A percentile compares a stretch with the other conserved stretches of the same genome.
These are phyloP conservation scores for Iphiclides podalirius DNA, from an alignment of 2,888 invertebrate genomes.

Conservation along the genomic window DNA sequence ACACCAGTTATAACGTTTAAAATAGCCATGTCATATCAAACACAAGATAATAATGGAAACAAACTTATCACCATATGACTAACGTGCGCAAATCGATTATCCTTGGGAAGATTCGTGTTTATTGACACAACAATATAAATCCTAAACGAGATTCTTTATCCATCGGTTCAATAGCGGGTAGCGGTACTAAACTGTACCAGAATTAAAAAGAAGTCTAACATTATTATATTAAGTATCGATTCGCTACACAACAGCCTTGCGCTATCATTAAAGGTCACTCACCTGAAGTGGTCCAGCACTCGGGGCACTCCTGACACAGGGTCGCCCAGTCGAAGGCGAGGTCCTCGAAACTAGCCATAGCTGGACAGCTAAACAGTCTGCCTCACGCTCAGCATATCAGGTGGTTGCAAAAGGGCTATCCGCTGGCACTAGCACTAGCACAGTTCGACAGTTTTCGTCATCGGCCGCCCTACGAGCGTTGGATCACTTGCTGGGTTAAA, in stretches of 20 bases:
- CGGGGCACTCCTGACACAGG: conserved; percentile 81
- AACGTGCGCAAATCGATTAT: background rate
- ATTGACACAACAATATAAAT: no score
- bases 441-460: conserved; percentile 32
- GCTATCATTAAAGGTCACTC: conserved; percentile 44
- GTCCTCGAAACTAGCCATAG: conserved; percentile 83
- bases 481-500: conserved; percentile 30
- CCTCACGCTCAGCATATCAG: conserved; percentile 50
- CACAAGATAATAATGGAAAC: conserved; percentile 12
- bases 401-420: conserved; percentile 29
- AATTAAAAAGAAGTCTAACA: background rate
- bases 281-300: conserved; percentile 83
- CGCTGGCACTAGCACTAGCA: conserved; percentile 53
- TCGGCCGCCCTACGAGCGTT: conserved; percentile 24
- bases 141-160: no score
- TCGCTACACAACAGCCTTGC: background rate
- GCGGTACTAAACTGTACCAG: background rate
- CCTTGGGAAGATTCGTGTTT: background rate
- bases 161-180: background rate
- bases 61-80: conserved; percentile 3
- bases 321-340: conserved; percentile 83
- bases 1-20: background rate
- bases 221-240: background rate
- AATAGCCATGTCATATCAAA: background rate
- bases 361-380: conserved; percentile 46